Evolutionary conservation across 1,140 invertebrate species (phyloP), one percentile per base, ranked within the genome.

Genomic region (fruit fly (Drosophila melanogaster)): DNA sequence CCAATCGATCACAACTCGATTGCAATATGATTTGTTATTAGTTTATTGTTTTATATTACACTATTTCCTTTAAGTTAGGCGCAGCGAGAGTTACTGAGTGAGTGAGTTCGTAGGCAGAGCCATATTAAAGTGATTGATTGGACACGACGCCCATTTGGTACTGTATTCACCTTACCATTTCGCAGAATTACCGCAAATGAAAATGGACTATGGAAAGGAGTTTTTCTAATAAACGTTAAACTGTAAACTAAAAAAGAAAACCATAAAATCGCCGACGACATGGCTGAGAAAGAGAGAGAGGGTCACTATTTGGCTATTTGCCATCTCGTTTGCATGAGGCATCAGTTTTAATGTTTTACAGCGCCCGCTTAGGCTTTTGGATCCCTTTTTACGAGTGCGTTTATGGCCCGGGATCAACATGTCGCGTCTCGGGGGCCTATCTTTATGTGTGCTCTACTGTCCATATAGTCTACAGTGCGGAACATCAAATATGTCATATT

Each of bases 221-320:
- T 55, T 70, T 62, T 75, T 75, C 46, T 49, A 76, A 80, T 80
- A 76, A 80, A 80, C 51, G 37, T 65, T 80, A 41, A 80, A 53
- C 56, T 75, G 44, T 60, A 71, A 62, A 58, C 46, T 65, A 73
- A 1, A 12, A 24, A 11, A 6, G 26, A 51, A 17, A 40, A 15
- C 22, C 33, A 22, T 14, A 22, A 58, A 53, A 10, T 40, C 15
- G 7, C 54, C 12, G 12, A 4, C 37, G 11, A 57, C 51, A 38
- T 62, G 57, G 56, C 10, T 24, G 14, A 47, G 51, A 38, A 12
- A 57, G 50, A 57, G 50, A 57, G 50, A 47, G 40, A 57, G 26
- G 17, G 40, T 30, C 30, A 14, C 30, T n/a, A 7, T 30, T 30
- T 30, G 30, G 30, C 35, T 56, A 47, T 17, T 17, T 17, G 54